These are phyloP conservation scores for Serripes groenlandicus DNA, from an alignment of 2,888 invertebrate genomes.

Conservation along the genomic window DNA sequence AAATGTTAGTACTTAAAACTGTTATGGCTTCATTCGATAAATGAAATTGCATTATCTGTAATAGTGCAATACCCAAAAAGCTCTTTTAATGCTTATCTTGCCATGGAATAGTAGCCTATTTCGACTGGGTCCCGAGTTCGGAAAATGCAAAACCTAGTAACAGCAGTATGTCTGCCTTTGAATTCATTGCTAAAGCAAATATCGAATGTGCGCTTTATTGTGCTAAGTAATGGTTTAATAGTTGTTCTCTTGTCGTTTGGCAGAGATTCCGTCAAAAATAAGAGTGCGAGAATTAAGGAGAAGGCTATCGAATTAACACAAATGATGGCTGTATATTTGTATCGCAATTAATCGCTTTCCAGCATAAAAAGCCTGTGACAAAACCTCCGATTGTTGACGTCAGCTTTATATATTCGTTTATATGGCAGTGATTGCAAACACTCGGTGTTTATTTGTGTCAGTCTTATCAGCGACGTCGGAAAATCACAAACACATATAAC, in stretches of 20 bases:
- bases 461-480: constrained; percentile 57
- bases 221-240: constrained; percentile 11
- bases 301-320: constrained; percentile 18
- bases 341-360: constrained; percentile 39
- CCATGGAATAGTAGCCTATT: constrained; percentile 46
- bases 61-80: constrained; percentile 38
- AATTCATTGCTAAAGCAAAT: constrained; percentile 49
- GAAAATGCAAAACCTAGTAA: constrained; percentile 38
- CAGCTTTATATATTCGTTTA: constrained; percentile 26
- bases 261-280: constrained; percentile 48
- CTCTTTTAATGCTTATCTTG: constrained; percentile 26
- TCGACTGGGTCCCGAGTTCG: constrained; percentile 47
- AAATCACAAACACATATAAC: constrained; percentile 22
- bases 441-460: constrained; percentile 23
- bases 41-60: constrained; percentile 39
- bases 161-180: constrained; percentile 46
- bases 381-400: constrained; percentile 30
- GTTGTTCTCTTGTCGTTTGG: constrained; percentile 19
- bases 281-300: constrained; percentile 21
- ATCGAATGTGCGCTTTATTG: constrained; percentile 29
- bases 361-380: constrained; percentile 48
- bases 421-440: constrained; percentile 36
- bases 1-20: constrained; percentile 41
- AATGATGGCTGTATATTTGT: constrained; percentile 34
- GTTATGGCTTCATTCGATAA: constrained; percentile 51